phyloP scores from a whole-genome alignment of 2,797 vertebrate species.

The Cossypha heuglini region DNA sequence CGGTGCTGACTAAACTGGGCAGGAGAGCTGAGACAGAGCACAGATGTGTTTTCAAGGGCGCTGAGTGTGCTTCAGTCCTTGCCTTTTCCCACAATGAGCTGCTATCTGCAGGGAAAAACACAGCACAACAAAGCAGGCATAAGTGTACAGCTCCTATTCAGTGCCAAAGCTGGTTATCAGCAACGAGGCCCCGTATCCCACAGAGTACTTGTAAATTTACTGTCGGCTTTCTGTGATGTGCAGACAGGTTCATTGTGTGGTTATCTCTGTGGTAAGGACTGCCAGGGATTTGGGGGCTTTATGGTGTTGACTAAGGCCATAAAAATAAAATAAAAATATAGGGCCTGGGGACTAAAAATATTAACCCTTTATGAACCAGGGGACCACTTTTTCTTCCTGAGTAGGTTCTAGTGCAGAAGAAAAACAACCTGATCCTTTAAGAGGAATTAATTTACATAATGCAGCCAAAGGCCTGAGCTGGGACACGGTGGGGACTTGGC shows the following conservation, averaged over 20 bases:
- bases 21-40: neutral
- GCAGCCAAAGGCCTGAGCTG: neutral
- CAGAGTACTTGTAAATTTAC: neutral
- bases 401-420: neutral
- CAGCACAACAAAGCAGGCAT: neutral
- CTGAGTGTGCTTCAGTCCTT: neutral
- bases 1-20: neutral
- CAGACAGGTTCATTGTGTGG: neutral
- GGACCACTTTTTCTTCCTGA: neutral
- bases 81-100: neutral
- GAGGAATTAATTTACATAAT: rapidly evolving
- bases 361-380: neutral
- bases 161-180: constrained; percentile 25
- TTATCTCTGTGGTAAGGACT: neutral
- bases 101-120: neutral
- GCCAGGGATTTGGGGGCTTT: neutral
- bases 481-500: rapidly evolving
- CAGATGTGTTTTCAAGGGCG: neutral
- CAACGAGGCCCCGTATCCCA: neutral
- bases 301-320: neutral
- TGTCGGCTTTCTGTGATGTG: neutral
- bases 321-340: constrained; percentile 13
- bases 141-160: neutral
- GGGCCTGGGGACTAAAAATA: neutral
- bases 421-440: rapidly evolving